These are phyloP conservation scores for Drosophila demipolita DNA, from an alignment of 2,888 invertebrate species.

Conservation along the genomic window DNA sequence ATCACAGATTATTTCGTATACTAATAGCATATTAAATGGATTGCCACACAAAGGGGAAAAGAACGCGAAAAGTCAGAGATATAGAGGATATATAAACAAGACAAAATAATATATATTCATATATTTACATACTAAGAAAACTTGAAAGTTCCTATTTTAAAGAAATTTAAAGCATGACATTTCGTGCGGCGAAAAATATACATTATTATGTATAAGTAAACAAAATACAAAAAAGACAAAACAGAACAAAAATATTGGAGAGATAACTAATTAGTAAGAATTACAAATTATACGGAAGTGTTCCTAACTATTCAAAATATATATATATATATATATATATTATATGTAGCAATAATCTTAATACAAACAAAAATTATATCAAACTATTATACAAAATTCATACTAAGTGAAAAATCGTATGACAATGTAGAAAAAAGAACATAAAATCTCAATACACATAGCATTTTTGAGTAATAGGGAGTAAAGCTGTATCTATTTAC, in stretches of 20 bases:
- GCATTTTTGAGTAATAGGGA: neutral
- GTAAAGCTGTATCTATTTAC: neutral
- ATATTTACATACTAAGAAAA: conserved; percentile 64
- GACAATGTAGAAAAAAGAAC: neutral
- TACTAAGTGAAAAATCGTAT: conserved; percentile 7
- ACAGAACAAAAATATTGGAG: neutral
- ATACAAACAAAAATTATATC: conserved; percentile 28
- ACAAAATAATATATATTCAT: conserved; percentile 45
- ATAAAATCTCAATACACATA: neutral
- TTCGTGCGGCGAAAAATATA: conserved; percentile 51
- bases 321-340: neutral
- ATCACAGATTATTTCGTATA: conserved; percentile 12
- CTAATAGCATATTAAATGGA: conserved; percentile 3
- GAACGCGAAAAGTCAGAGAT: neutral
- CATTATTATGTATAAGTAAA: conserved; percentile 46
- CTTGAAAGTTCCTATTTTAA: conserved; percentile 81
- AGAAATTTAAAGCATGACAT: conserved; percentile 57
- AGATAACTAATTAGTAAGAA: conserved; percentile 47
- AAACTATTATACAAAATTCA: conserved; percentile 15
- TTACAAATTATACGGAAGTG: conserved; percentile 66
- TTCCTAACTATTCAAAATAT: conserved; percentile 74
- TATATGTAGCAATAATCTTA: conserved; percentile 36
- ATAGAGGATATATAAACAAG: conserved; percentile 9
- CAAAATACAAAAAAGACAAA: conserved; percentile 5
- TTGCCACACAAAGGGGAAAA: neutral